A percentile compares a stretch with the other conserved stretches of the same genome.
Evolutionary conservation across 1,140 invertebrate species (phyloP).

Genomic region (Drosophila pandora): DNA sequence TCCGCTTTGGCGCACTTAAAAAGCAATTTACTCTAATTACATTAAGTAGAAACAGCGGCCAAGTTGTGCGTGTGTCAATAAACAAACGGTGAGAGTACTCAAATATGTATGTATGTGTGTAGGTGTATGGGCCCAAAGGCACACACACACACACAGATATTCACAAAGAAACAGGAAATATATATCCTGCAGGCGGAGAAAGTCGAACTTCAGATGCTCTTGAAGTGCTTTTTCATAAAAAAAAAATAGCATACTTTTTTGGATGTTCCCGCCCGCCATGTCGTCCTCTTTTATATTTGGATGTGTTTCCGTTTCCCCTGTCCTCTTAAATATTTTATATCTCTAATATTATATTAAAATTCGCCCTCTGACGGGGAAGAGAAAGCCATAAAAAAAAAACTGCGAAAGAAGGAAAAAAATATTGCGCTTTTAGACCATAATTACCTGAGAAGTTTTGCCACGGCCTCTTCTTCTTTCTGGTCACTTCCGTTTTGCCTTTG

Average conservation of each 20-base stretch:
- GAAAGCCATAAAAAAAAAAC: background rate
- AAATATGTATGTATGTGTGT: slow-evolving; percentile 14
- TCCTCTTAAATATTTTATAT: background rate
- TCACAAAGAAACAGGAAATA: background rate
- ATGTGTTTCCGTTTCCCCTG: too few species aligned
- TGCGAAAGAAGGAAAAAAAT: slow-evolving; percentile 45
- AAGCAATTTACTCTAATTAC: slow-evolving; percentile 82
- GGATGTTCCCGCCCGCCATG: too few species aligned
- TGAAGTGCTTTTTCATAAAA: background rate
- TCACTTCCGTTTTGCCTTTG: slow-evolving; percentile 67
- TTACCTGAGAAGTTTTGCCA: slow-evolving; percentile 76
- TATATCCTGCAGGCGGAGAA: background rate
- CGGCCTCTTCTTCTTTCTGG: slow-evolving; percentile 48
- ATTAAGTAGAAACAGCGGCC: slow-evolving; percentile 72
- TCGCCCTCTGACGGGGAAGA: background rate
- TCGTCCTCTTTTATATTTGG: too few species aligned
- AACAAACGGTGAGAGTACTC: slow-evolving; percentile 60
- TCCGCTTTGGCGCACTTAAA: slow-evolving; percentile 73
- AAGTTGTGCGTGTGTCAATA: slow-evolving; percentile 80
- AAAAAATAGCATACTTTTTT: too few species aligned
- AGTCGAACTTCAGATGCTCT: background rate
- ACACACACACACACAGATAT: background rate
- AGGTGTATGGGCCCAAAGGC: slow-evolving; percentile 4
- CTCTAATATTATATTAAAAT: background rate
- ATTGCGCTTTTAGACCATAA: slow-evolving; percentile 78